These are phyloP conservation scores for Paguma larvata DNA, from an alignment of 2,797 vertebrate genomes.

Conservation along the genomic window DNA sequence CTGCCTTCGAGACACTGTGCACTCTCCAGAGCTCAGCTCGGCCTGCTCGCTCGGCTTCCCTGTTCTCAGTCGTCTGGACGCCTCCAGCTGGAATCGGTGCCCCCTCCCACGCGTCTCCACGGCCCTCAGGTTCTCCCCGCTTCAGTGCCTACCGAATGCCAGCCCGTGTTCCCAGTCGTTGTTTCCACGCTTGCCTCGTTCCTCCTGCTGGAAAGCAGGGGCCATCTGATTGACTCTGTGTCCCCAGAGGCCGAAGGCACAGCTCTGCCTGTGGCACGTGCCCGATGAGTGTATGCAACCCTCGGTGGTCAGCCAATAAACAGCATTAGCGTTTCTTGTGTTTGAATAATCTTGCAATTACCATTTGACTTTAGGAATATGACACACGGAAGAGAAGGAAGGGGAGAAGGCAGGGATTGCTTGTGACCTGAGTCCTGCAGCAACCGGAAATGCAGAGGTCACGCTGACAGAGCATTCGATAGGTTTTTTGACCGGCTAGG, in stretches of 20 bases:
- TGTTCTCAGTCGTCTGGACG: not conserved
- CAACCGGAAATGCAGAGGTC: not conserved
- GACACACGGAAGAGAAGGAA: not conserved
- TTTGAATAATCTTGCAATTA: not conserved
- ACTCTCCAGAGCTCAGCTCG: not conserved
- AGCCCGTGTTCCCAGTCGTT: not conserved
- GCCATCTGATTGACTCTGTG: not conserved
- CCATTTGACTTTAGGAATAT: constrained; percentile 9
- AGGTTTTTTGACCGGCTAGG: not conserved
- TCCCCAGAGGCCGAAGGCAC: not conserved
- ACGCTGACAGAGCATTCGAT: not conserved
- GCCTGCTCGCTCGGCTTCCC: not conserved
- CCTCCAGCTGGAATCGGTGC: not conserved
- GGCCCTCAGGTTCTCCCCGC: not conserved
- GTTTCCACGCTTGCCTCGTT: not conserved
- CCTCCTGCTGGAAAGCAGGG: not conserved
- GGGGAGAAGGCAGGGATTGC: not conserved
- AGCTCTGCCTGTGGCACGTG: not conserved
- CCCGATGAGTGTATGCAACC: not conserved
- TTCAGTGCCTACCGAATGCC: not conserved
- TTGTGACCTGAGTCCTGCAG: not conserved
- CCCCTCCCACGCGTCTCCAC: not conserved
- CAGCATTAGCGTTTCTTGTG: not conserved
- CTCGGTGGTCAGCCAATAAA: not conserved
- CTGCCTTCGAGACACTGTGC: not conserved